Evolutionary conservation across 2,113 vertebrate species (phyloP).

Genomic region (Chamaetylas fuelleborni): DNA sequence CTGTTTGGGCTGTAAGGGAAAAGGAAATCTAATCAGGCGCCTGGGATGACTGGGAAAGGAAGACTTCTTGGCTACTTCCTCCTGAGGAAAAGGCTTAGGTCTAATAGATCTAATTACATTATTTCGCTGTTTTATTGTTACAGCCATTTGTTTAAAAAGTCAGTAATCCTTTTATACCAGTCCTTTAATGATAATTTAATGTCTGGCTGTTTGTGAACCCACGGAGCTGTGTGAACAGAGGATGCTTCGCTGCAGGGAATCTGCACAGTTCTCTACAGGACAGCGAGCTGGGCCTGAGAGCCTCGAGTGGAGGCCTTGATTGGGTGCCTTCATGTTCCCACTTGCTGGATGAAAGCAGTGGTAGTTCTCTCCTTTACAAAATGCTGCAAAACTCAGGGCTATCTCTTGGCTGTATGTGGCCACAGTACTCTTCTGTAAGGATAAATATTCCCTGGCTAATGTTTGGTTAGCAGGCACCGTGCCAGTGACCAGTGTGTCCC

Average conservation of each 20-base stretch:
- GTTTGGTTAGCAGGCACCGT: not conserved
- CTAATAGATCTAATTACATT: not conserved
- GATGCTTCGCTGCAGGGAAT: not conserved
- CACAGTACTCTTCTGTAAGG: not conserved
- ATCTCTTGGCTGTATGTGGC: not conserved
- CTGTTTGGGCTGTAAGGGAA: not conserved
- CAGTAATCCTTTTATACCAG: constrained; percentile 37
- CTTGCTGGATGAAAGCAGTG: not conserved
- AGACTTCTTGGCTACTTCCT: constrained; percentile 3
- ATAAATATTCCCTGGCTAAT: rapidly evolving
- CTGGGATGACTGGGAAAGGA: not conserved
- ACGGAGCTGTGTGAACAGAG: not conserved
- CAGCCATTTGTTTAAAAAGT: constrained; percentile 27
- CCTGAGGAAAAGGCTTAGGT: constrained; percentile 1
- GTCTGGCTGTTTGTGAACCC: not conserved
- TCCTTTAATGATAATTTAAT: constrained; percentile 38
- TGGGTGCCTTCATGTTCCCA: not conserved
- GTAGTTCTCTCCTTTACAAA: not conserved
- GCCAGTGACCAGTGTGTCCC: not conserved
- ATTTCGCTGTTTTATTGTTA: constrained; percentile 4
- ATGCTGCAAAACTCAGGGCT: not conserved
- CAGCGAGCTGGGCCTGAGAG: not conserved
- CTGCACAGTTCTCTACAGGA: not conserved
- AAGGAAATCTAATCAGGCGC: not conserved
- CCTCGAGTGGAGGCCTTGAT: rapidly evolving